These are phyloP conservation scores for Cepphus grylle DNA, from an alignment of 2,113 vertebrate genomes.

Conservation along the genomic window DNA sequence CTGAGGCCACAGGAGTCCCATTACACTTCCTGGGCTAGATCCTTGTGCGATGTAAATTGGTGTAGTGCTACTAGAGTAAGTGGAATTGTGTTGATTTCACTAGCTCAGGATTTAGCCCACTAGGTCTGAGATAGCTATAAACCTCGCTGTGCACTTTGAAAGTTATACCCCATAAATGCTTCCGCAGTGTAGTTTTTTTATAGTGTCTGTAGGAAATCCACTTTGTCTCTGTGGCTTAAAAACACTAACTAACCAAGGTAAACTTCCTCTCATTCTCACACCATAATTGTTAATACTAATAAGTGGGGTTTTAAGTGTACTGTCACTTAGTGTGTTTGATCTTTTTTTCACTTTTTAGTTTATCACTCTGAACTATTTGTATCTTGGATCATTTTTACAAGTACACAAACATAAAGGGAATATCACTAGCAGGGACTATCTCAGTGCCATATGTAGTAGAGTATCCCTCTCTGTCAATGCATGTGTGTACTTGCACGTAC, in stretches of 20 bases:
- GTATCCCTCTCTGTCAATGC: background rate
- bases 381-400: background rate
- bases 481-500: background rate
- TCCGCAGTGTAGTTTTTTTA: constrained; percentile 14
- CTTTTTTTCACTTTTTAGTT: background rate
- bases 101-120: constrained; percentile 3
- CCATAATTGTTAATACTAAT: constrained; percentile 34
- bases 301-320: background rate
- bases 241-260: background rate
- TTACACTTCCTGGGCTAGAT: background rate
- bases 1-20: constrained; percentile 37
- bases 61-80: background rate
- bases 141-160: background rate
- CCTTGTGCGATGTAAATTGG: background rate
- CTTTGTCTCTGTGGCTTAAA: constrained; percentile 6
- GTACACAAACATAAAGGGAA: background rate
- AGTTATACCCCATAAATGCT: constrained; percentile 1
- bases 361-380: background rate
- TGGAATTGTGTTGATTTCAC: background rate
- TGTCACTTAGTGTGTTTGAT: background rate
- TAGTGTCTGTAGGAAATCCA: background rate
- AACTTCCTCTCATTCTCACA: background rate
- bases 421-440: background rate
- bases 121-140: constrained; percentile 33
- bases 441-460: background rate